Evolutionary conservation across 1,140 invertebrate species (phyloP).

Genomic region (Cherax quadricarinatus): DNA sequence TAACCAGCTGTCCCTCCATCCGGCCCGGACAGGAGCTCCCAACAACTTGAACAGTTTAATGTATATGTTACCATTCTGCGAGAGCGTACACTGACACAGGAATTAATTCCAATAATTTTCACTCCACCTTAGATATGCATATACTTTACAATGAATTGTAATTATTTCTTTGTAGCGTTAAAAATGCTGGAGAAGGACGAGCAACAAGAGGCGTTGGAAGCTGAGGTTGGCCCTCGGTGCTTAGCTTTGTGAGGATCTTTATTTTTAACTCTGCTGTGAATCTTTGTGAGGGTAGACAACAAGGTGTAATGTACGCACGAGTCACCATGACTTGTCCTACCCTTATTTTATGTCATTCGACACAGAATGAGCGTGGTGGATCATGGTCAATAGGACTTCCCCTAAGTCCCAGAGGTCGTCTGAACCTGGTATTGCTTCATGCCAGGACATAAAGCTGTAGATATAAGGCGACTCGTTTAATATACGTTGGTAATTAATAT

Average conservation of each 20-base stretch:
- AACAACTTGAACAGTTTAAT: background rate
- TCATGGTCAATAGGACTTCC: background rate
- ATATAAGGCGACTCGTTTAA: background rate
- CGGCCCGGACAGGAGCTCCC: background rate
- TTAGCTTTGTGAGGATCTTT: background rate
- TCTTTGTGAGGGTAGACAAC: background rate
- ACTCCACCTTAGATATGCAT: background rate
- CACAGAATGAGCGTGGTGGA: background rate
- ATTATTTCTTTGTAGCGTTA: background rate
- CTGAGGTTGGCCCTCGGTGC: slow-evolving; percentile 9
- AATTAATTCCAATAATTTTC: background rate
- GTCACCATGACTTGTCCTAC: background rate
- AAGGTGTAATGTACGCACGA: background rate
- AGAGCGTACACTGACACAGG: background rate
- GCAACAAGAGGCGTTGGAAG: slow-evolving; percentile 19
- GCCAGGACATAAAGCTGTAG: background rate
- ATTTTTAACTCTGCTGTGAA: background rate
- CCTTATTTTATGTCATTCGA: background rate
- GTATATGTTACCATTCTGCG: background rate
- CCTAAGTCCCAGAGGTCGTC: background rate
- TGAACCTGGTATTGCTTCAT: slow-evolving; percentile 4
- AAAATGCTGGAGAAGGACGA: slow-evolving; percentile 31
- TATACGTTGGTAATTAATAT: slow-evolving; percentile 12
- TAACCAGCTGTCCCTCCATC: background rate
- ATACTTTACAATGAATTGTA: background rate